Evolutionary conservation across 1,140 invertebrate species (phyloP).

Genomic region (Drosophila nigrodunni): DNA sequence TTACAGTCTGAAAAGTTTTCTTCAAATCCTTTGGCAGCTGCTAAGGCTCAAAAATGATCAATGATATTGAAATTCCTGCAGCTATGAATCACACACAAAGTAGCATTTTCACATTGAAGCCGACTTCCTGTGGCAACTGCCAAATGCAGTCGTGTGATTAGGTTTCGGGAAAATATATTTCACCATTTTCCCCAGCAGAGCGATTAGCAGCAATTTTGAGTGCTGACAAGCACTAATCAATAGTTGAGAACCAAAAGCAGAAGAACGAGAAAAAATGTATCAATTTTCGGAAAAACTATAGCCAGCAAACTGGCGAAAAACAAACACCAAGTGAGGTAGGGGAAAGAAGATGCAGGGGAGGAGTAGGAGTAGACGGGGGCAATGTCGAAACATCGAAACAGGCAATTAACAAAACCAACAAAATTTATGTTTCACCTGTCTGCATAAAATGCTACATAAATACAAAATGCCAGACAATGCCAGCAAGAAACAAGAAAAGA

Average conservation of each 20-base stretch:
- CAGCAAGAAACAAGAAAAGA: slow-evolving; percentile 61
- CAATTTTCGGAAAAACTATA: slow-evolving; percentile 45
- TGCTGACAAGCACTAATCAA: slow-evolving; percentile 76
- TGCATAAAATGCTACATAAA: slow-evolving; percentile 76
- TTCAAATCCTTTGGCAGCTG: neutral
- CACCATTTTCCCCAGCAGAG: slow-evolving; percentile 16
- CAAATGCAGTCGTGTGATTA: slow-evolving; percentile 9
- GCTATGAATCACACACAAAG: slow-evolving; percentile 21
- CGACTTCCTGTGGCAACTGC: slow-evolving; percentile 40
- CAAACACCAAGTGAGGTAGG: slow-evolving; percentile 29
- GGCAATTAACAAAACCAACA: slow-evolving; percentile 79
- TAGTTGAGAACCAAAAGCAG: slow-evolving; percentile 36
- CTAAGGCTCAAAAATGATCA: neutral
- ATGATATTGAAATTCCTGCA: slow-evolving; percentile 1
- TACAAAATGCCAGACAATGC: slow-evolving; percentile 67
- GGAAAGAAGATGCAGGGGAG: neutral
- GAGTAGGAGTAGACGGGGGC: neutral
- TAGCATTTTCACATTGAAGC: slow-evolving; percentile 24
- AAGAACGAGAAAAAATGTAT: slow-evolving; percentile 42
- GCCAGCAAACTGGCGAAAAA: slow-evolving; percentile 53
- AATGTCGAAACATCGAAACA: slow-evolving; percentile 67
- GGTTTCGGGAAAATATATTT: slow-evolving; percentile 38
- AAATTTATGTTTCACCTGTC: slow-evolving; percentile 84
- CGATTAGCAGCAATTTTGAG: slow-evolving; percentile 54
- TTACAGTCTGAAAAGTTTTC: too few relatives aligned